Conservation (phyloP, 2,888 invertebrate genomes). For the Incurvaria masculella region DNA sequence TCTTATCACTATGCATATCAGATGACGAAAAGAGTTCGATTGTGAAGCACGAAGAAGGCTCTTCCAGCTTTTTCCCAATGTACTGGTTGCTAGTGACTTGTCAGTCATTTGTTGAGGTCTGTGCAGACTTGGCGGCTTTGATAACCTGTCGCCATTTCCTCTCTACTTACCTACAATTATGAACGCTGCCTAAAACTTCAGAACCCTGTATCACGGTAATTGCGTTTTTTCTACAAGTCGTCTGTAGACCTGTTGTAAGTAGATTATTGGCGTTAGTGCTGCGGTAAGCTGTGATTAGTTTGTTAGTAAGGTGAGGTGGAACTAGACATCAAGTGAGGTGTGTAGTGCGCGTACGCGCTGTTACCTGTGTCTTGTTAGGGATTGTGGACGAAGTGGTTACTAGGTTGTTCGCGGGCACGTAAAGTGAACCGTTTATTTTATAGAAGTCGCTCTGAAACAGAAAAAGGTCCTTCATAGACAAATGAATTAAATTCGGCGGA, state of each 20-base stretch:
- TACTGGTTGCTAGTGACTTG: too few species aligned
- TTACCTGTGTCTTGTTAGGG: background rate
- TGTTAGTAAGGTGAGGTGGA: background rate
- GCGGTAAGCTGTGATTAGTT: background rate
- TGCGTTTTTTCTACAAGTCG: background rate
- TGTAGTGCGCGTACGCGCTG: background rate
- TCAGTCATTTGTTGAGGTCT: too few species aligned
- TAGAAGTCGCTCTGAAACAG: slow-evolving; percentile 55
- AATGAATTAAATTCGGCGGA: too few species aligned
- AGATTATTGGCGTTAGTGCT: background rate
- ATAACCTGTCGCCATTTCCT: too few species aligned
- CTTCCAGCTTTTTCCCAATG: too few species aligned
- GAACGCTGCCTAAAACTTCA: background rate
- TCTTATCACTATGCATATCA: too few species aligned
- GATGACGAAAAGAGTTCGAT: too few species aligned
- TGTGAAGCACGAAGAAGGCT: too few species aligned
- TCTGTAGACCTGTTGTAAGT: background rate
- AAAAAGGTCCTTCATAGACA: slow-evolving; percentile 25
- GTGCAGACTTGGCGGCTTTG: too few species aligned
- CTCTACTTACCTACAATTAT: too few species aligned
- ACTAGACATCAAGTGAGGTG: background rate
- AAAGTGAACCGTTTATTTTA: slow-evolving; percentile 50
- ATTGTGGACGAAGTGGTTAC: background rate
- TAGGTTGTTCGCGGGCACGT: slow-evolving; percentile 28
- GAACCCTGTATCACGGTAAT: background rate